Percentiles rank a stretch among this genome's conserved stretches.
These are phyloP conservation scores for Rostratula benghalensis DNA, from an alignment of 2,113 vertebrate species.

Conservation along the genomic window DNA sequence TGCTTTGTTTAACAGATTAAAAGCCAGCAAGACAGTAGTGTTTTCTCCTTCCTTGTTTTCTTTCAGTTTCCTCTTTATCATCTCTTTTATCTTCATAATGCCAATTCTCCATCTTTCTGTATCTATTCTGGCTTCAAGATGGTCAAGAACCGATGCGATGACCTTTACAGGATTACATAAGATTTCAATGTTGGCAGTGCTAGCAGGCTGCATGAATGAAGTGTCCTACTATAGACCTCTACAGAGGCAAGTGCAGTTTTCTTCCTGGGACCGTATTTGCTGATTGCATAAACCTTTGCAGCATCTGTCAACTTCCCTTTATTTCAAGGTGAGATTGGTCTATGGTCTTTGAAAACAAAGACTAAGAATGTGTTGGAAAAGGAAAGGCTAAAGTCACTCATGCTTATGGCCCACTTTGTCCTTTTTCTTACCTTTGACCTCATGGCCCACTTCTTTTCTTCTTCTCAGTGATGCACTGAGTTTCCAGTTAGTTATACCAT, in stretches of 20 bases:
- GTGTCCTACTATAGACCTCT: background rate
- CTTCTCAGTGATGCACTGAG: background rate
- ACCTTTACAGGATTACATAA: background rate
- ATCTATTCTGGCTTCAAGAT: background rate
- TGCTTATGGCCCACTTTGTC: background rate
- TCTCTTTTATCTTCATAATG: background rate
- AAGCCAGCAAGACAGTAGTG: background rate
- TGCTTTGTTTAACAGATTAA: background rate
- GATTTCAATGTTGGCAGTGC: background rate
- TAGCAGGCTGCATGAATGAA: background rate
- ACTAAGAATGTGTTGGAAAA: background rate
- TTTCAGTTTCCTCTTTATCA: background rate
- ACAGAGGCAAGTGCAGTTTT: background rate
- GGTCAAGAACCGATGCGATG: background rate
- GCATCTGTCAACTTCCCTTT: background rate
- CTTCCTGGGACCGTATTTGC: background rate
- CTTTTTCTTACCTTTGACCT: background rate
- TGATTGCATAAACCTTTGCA: background rate
- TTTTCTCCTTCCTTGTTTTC: background rate
- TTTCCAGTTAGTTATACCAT: background rate
- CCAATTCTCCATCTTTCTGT: background rate
- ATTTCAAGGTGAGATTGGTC: constrained; percentile 3
- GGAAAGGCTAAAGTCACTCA: background rate
- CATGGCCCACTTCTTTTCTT: background rate
- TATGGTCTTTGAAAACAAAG: background rate